Conservation (phyloP, 2,888 invertebrate genomes). For the Drosophila falleni region DNA sequence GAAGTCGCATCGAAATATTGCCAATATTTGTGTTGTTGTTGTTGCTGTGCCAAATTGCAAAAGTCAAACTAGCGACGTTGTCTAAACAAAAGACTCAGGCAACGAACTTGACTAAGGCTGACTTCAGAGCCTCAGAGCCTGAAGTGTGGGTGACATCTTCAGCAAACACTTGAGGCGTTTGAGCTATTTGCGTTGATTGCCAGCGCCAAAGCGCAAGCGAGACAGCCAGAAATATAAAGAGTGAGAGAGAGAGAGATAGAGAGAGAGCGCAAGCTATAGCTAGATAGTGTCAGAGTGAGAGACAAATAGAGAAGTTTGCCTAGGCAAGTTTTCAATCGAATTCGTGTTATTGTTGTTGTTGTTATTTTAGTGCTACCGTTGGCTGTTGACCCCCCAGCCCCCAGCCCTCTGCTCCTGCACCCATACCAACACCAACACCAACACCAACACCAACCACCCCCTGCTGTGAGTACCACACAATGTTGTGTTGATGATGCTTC, state of each 20-base stretch:
- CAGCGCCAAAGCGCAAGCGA: conserved; percentile 51
- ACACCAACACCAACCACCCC: conserved; percentile 11
- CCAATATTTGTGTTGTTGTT: conserved; percentile 69
- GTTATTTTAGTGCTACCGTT: conserved; percentile 80
- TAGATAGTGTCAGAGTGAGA: conserved; percentile 9
- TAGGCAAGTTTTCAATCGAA: conserved; percentile 55
- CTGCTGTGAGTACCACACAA: conserved; percentile 28
- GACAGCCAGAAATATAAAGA: background rate
- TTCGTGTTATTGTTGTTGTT: conserved; percentile 79
- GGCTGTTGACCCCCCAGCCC: conserved; percentile 26
- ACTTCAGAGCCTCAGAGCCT: conserved; percentile 37
- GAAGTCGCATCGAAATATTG: conserved; percentile 63
- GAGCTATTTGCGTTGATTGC: conserved; percentile 81
- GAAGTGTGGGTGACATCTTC: conserved; percentile 82
- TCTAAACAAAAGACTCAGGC: conserved; percentile 80
- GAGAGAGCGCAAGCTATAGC: background rate
- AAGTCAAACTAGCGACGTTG: conserved; percentile 78
- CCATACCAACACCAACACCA: background rate
- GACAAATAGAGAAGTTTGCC: conserved; percentile 40
- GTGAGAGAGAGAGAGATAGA: background rate
- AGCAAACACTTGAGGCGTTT: conserved; percentile 82
- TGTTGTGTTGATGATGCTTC: conserved; percentile 74
- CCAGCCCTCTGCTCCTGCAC: background rate
- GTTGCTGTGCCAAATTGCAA: conserved; percentile 70
- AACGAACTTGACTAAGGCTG: conserved; percentile 74